phyloP scores from a whole-genome alignment of 2,113 vertebrate genomes.

The Stictonetta naevosa region DNA sequence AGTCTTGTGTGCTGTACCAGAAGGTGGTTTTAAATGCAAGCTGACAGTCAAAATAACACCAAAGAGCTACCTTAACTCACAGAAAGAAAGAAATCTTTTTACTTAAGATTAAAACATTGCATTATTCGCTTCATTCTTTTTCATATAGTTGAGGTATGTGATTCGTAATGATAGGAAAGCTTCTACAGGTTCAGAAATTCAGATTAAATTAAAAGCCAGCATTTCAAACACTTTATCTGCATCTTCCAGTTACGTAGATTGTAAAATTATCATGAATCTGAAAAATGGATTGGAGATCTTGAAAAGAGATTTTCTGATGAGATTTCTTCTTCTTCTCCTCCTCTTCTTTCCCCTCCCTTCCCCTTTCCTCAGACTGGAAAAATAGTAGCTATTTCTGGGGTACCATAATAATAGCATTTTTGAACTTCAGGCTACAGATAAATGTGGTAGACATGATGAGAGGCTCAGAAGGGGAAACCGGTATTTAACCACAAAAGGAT shows the following conservation, averaged over 20 bases:
- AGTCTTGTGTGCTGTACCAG: background rate
- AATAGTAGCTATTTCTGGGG: background rate
- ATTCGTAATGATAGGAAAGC: background rate
- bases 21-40: background rate
- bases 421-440: background rate
- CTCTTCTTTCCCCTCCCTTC: background rate
- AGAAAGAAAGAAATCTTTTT: background rate
- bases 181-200: background rate
- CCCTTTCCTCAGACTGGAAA: background rate
- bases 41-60: background rate
- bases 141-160: background rate
- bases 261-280: background rate
- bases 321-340: background rate
- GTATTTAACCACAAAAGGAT: background rate
- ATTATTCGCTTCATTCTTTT: background rate
- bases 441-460: background rate
- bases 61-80: background rate
- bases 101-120: background rate
- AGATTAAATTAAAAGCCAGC: background rate
- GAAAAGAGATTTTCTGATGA: background rate
- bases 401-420: background rate
- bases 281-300: background rate
- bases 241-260: background rate
- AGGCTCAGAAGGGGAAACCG: background rate
- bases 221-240: background rate